These are phyloP conservation scores for Microchrysa polita DNA, from an alignment of 2,888 invertebrate species.

Conservation along the genomic window DNA sequence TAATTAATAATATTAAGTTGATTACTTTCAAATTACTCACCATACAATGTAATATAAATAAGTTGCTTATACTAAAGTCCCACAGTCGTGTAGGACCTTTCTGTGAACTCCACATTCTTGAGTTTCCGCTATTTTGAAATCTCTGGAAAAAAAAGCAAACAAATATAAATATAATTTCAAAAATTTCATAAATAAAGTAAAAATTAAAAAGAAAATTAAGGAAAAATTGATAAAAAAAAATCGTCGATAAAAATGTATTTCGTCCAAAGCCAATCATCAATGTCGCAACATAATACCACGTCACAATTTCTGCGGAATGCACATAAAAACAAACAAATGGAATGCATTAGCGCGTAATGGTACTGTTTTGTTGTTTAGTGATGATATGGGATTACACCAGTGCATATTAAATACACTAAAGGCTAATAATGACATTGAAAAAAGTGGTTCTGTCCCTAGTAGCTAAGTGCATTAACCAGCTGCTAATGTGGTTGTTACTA, in stretches of 20 bases:
- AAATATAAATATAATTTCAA: no score
- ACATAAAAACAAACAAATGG: constrained; percentile 47
- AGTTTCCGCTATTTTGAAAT: constrained; percentile 59
- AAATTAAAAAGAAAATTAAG: no score
- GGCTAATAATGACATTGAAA: constrained; percentile 42
- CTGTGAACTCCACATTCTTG: constrained; percentile 65
- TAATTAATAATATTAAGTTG: no score
- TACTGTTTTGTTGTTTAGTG: constrained; percentile 42
- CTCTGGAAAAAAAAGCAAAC: constrained; percentile 58
- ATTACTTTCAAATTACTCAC: constrained; percentile 58
- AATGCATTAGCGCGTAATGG: constrained; percentile 49
- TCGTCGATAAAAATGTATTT: no score
- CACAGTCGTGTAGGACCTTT: constrained; percentile 66
- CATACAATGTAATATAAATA: constrained; percentile 64
- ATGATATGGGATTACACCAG: constrained; percentile 48
- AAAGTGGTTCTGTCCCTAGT: constrained; percentile 25
- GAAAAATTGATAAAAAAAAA: no score
- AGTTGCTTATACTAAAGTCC: constrained; percentile 63
- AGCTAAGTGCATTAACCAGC: not conserved
- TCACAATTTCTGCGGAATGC: constrained; percentile 34
- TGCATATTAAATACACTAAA: constrained; percentile 50
- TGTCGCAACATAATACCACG: no score
- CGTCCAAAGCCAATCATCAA: no score
- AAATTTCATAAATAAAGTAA: no score
- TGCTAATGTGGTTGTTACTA: not conserved